phyloP scores from a whole-genome alignment of 1,140 invertebrate genomes.

The Eumaeus atala region DNA sequence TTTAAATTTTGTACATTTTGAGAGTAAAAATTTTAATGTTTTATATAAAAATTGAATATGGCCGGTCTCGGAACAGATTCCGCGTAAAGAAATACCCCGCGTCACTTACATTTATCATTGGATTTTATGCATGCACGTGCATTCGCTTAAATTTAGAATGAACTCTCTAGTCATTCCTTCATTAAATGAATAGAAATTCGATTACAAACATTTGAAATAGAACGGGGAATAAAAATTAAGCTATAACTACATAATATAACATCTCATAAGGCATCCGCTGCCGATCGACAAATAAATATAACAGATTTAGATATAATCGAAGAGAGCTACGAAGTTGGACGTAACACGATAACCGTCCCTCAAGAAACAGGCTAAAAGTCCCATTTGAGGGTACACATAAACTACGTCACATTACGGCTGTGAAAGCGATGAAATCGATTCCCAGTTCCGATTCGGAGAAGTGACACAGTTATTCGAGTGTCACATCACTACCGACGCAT shows the following conservation, averaged over 20 bases:
- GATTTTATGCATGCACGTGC: too few species aligned
- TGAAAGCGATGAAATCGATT: slow-evolving; percentile 67
- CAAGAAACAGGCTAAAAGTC: slow-evolving; percentile 24
- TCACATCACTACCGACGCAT: slow-evolving; percentile 70
- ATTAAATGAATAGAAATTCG: too few species aligned
- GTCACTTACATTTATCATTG: too few species aligned
- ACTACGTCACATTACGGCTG: slow-evolving; percentile 62
- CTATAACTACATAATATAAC: slow-evolving; percentile 46
- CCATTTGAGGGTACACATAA: slow-evolving; percentile 54
- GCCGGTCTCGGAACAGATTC: background rate
- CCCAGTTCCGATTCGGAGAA: slow-evolving; percentile 70
- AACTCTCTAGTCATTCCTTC: too few species aligned
- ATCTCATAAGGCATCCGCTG: slow-evolving; percentile 24
- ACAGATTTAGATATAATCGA: slow-evolving; percentile 63
- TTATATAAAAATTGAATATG: slow-evolving; percentile 1
- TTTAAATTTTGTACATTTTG: slow-evolving; percentile 4
- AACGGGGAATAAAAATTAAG: background rate
- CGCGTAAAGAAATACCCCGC: background rate
- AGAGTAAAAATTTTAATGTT: slow-evolving; percentile 10
- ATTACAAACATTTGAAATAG: too few species aligned
- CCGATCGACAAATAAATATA: slow-evolving; percentile 59
- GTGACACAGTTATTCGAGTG: slow-evolving; percentile 71
- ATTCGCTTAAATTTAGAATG: too few species aligned
- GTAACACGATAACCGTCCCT: slow-evolving; percentile 44
- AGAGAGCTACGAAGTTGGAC: slow-evolving; percentile 52